A percentile compares a stretch with the other conserved stretches of the same genome.
Conservation (phyloP, 2,888 invertebrate genomes). For the Thera obeliscata region DNA sequence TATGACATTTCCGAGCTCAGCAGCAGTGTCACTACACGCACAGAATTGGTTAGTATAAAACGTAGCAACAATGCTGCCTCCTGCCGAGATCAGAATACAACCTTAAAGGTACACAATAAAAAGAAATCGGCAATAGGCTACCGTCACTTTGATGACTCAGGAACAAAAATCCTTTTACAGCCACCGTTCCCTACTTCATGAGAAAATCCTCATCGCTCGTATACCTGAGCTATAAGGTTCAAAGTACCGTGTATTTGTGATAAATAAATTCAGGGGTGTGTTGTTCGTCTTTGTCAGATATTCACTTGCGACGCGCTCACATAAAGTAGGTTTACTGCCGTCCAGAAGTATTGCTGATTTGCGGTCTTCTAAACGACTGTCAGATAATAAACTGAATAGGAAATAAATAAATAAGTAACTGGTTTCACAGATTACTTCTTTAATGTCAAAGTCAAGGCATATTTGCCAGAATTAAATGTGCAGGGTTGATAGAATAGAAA, state of each 20-base stretch:
- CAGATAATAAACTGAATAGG: conserved; percentile 51
- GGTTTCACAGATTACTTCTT: no score
- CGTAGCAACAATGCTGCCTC: no score
- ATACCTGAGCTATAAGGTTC: conserved; percentile 34
- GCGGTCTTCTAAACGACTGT: conserved; percentile 49
- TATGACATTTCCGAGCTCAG: no score
- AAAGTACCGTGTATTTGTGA: conserved; percentile 21
- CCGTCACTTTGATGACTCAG: conserved; percentile 37
- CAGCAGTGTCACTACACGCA: no score
- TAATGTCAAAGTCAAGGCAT: no score
- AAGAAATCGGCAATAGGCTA: conserved; percentile 39
- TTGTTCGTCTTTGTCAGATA: conserved; percentile 43
- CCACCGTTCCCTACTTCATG: conserved; percentile 5
- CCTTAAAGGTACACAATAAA: conserved; percentile 36
- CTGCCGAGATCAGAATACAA: no score
- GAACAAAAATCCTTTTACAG: conserved; percentile 32
- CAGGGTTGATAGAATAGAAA: no score
- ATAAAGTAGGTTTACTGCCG: conserved; percentile 51
- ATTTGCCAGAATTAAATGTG: no score
- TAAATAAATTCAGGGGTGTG: conserved; percentile 28
- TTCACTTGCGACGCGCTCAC: conserved; percentile 47
- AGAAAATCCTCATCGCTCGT: conserved; percentile 21
- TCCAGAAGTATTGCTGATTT: conserved; percentile 30
- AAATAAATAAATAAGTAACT: conserved; percentile 43
- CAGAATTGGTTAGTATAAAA: no score